Evolutionary conservation across 1,140 invertebrate genomes (phyloP), one percentile per base, ranked within the genome.

Genomic region (Dendrolimus kikuchii): DNA sequence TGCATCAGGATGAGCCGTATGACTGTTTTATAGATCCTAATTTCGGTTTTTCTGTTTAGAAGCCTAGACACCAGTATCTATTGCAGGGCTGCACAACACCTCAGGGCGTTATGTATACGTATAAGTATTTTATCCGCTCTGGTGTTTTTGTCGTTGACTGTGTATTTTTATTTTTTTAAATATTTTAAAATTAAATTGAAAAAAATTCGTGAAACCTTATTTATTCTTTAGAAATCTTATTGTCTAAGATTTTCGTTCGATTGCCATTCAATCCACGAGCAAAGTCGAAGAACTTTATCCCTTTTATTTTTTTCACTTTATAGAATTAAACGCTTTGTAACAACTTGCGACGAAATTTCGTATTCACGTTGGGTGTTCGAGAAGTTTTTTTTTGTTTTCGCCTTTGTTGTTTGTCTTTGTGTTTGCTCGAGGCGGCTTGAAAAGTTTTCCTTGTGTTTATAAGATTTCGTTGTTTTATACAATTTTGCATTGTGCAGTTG

Each of bases 271-370:
- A 63, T 65, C 58, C 60, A 53, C 58, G 59, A 53, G 52, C 40
- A 54, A 40, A 65, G 63, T 66, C 58, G 60, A 60, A 57, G 51
- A 50, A 9, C 42, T 50, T 40, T 10, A 10, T 38, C 9, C n/a
- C 40, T 51, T 51, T 51, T n/a, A 40, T 43, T 51, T 51, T 64
- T 64, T 62, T 57, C 59, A 64, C 55, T 62, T 60, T 60, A 61
- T 59, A 59, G 65, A 74, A 74, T 68, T 69, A 71, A 68, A 70
- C 53, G 59, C 60, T 64, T 64, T 62, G 57, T 54, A 67, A 69
- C 59, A 67, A 70, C 65, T 68, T 64, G 60, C 53, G 56, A 59
- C 57, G 51, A 61, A 62, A 65, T 63, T 68, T 67, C 60, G 65
- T 69, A 71, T 68, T 70, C 71, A 55, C 56, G 50, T 48, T 39